Evolutionary conservation across 1,140 invertebrate genomes (phyloP).

Genomic region (Brachionus rubens): DNA sequence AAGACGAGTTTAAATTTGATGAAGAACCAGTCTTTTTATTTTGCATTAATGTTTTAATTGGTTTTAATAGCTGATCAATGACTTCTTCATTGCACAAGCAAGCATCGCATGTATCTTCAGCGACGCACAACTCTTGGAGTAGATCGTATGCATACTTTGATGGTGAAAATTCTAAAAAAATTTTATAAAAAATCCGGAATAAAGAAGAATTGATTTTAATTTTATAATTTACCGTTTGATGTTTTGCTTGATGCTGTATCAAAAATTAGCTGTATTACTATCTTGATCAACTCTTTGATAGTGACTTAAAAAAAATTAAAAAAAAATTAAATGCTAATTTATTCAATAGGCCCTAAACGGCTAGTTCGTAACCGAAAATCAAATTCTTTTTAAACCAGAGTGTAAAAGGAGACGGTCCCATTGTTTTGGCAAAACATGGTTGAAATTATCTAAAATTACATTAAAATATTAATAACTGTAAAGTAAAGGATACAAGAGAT

Average conservation of each 20-base stretch:
- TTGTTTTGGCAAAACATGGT: too few species aligned
- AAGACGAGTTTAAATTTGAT: neutral
- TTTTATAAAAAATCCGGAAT: neutral
- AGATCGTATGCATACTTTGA: slow-evolving; percentile 17
- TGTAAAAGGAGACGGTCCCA: too few species aligned
- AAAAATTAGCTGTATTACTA: slow-evolving; percentile 43
- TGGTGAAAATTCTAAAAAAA: slow-evolving; percentile 17
- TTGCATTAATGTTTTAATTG: slow-evolving; percentile 53
- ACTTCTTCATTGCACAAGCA: slow-evolving; percentile 58
- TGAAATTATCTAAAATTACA: too few species aligned
- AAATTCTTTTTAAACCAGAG: too few species aligned
- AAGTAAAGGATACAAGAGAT: too few species aligned
- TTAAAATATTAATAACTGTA: too few species aligned
- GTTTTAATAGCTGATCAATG: slow-evolving; percentile 54
- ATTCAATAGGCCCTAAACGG: too few species aligned
- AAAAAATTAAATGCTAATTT: too few species aligned
- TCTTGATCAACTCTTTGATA: slow-evolving; percentile 26
- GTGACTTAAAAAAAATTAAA: slow-evolving; percentile 29
- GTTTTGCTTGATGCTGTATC: slow-evolving; percentile 29
- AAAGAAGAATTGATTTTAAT: neutral
- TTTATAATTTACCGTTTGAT: neutral
- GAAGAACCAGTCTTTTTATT: neutral
- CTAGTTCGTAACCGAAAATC: too few species aligned
- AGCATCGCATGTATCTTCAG: slow-evolving; percentile 53
- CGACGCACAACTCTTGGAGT: slow-evolving; percentile 48